Evolutionary conservation across 2,888 invertebrate species (phyloP), one percentile per base, ranked within the genome.

Genomic region (Thera britannica): DNA sequence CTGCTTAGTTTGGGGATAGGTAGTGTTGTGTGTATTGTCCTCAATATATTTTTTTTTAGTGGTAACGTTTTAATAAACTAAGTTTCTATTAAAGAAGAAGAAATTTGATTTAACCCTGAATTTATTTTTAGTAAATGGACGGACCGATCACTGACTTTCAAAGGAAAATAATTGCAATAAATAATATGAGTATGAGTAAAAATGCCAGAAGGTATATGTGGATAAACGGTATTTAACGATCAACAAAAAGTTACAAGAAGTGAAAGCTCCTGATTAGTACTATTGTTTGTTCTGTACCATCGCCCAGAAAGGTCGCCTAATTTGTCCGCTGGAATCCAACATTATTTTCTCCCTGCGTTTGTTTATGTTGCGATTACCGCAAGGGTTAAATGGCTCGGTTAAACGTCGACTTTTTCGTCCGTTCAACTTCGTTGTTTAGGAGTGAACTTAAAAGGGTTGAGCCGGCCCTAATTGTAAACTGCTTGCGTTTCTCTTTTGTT

Each of bases 341-440:
- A 90, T 90, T 90, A 92, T 90, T 75, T 90, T 88, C 84, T 84
- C 84, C 85, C 82, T 78, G 75, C 89, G 86, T 90, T 92, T 92
- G 91, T 93, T 93, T 92, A 88, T 88, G 89, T 90, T 90, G 83
- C 89, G 89, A 90, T 92, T 91, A 90, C 90, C 87, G 86, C 82
- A 83, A 84, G 89, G 89, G 89, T 90, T 90, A 90, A 92, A 90
- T 91, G 88, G 90, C 86, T 85, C 90, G 86, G 87, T 90, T 88
- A 87, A 86, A 81, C 82, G 85, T 81, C 81, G 86, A 90, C 83
- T 90, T 92, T 92, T 91, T 90, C 88, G 84, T 91, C 90, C 88
- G 83, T 86, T 87, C 86, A 90, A 90, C 85, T 90, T 86, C 83
- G 83, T 80, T 84, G 83, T 85, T 87, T 83, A 85, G 83, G 84